Conservation (phyloP, 2,797 vertebrate genomes). For the Holocentrus rufus region DNA sequence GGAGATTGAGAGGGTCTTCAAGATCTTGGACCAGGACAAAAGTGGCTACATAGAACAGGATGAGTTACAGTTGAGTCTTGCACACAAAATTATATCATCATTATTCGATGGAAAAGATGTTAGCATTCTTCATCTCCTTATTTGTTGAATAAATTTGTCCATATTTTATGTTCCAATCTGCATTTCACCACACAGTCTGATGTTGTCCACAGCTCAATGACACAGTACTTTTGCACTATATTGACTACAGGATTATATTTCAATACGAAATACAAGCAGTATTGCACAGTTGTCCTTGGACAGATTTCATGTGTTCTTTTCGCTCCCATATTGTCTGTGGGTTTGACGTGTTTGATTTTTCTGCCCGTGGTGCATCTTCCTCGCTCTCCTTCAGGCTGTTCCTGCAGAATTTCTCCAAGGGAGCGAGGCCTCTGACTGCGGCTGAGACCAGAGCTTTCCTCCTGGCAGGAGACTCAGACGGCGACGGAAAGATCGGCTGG, state of each 20-base stretch:
- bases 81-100: neutral
- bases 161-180: no score
- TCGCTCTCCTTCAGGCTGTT: slow-evolving; percentile 69
- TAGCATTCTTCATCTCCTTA: no score
- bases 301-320: neutral
- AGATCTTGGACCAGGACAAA: slow-evolving; percentile 85
- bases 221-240: no score
- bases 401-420: slow-evolving; percentile 80
- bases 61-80: slow-evolving; percentile 83
- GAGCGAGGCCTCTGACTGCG: slow-evolving; percentile 73
- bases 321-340: neutral
- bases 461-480: slow-evolving; percentile 76
- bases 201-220: no score
- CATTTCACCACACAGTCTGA: no score
- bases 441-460: slow-evolving; percentile 79
- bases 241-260: neutral
- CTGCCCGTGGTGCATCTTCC: neutral
- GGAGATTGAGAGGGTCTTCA: slow-evolving; percentile 83
- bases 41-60: slow-evolving; percentile 85
- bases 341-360: neutral
- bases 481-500: slow-evolving; percentile 79
- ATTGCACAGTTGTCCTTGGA: no score
- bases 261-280: neutral
- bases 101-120: no score
- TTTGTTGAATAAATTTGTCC: no score